Conservation (phyloP, 2,888 invertebrate species). For the Dysmachus trigonus region DNA sequence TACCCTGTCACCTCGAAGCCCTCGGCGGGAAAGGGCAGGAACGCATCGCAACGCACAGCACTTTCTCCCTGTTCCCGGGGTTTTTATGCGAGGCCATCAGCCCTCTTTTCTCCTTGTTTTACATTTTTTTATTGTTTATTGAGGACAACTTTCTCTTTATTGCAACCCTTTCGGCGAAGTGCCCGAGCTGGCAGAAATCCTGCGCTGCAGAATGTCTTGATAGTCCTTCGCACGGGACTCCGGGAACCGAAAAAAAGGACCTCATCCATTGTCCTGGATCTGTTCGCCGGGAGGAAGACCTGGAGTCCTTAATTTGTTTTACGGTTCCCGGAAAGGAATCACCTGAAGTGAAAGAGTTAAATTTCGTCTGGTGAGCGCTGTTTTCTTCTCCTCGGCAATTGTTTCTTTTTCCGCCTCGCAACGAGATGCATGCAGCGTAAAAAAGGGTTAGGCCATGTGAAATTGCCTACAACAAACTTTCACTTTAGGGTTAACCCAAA, state of each 20-base stretch:
- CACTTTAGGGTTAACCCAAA: slow-evolving; percentile 45
- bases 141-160: slow-evolving; percentile 41
- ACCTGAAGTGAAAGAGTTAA: slow-evolving; percentile 49
- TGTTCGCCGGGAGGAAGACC: neutral
- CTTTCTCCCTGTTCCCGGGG: neutral
- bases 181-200: neutral
- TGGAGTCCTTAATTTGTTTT: slow-evolving; percentile 48
- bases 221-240: neutral
- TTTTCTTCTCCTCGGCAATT: neutral
- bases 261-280: neutral
- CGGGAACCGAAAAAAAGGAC: neutral
- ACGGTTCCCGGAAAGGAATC: slow-evolving; percentile 45
- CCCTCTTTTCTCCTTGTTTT: slow-evolving; percentile 17
- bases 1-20: neutral
- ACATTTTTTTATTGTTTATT: slow-evolving; percentile 40
- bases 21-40: neutral
- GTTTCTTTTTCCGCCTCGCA: neutral
- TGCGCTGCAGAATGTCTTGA: neutral
- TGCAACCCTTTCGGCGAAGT: slow-evolving; percentile 34
- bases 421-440: neutral
- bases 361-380: slow-evolving; percentile 20
- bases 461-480: slow-evolving; percentile 38
- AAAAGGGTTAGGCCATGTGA: slow-evolving; percentile 5
- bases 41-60: neutral
- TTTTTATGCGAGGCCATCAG: neutral